Evolutionary conservation across 2,888 invertebrate genomes (phyloP).

Genomic region (Mesopsocus fuscifrons): DNA sequence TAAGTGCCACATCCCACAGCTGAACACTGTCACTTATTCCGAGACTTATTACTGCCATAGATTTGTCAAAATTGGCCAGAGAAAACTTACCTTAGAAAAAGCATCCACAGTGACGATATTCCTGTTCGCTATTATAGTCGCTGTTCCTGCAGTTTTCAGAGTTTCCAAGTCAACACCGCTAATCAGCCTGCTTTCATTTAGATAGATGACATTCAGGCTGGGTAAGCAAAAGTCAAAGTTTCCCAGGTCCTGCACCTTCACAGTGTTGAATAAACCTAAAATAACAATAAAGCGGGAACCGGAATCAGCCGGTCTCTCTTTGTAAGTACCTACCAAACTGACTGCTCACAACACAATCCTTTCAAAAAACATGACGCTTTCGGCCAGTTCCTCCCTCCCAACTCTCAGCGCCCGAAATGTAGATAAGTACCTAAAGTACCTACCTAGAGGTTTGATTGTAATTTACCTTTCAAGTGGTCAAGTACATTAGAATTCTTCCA

Average conservation of each 20-base stretch:
- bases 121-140: constrained; percentile 3
- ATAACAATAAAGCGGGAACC: too few relatives aligned
- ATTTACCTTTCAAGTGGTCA: neutral
- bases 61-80: too few relatives aligned
- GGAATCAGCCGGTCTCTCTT: neutral
- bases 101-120: neutral
- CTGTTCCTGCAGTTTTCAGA: neutral
- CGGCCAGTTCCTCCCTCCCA: too few relatives aligned
- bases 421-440: too few relatives aligned
- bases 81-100: neutral
- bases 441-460: too few relatives aligned
- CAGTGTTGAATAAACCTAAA: neutral
- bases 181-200: neutral
- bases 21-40: too few relatives aligned
- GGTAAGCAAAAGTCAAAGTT: constrained; percentile 1
- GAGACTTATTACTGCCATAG: too few relatives aligned
- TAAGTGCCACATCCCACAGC: too few relatives aligned
- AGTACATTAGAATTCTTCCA: neutral
- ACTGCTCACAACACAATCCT: neutral
- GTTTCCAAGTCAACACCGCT: neutral
- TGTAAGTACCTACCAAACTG: neutral
- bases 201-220: neutral
- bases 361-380: neutral
- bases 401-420: too few relatives aligned
- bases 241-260: neutral